These are phyloP conservation scores for Siderastrea siderea DNA, from an alignment of 92 coral and sea anemone species.

Conservation along the genomic window DNA sequence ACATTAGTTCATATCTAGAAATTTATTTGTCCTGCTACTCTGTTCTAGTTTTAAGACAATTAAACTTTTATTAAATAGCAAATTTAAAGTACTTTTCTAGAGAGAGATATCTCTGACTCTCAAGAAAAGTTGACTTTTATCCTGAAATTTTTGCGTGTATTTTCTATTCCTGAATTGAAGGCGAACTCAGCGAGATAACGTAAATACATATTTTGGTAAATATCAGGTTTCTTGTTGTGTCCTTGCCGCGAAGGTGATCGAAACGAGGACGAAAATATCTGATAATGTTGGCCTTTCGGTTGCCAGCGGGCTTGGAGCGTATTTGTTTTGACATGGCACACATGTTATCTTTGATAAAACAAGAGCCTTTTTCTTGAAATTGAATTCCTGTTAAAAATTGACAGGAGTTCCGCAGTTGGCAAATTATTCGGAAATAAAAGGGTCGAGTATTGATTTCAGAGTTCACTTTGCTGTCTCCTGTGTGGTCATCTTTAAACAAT, in stretches of 20 bases:
- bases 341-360: slow-evolving; percentile 20
- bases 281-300: not conserved
- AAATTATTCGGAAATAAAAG: not conserved
- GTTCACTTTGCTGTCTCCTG: not conserved
- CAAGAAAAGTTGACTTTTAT: not conserved
- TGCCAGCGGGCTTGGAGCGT: not conserved
- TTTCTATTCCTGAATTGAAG: not conserved
- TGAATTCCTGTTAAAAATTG: not conserved
- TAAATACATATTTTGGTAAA: not conserved
- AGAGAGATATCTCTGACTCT: not conserved
- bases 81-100: not conserved
- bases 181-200: not conserved
- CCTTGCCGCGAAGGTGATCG: not conserved
- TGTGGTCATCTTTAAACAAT: too few species aligned
- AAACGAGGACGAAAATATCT: not conserved
- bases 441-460: not conserved
- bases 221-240: slow-evolving; percentile 5
- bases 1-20: not conserved
- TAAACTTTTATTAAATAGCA: not conserved
- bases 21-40: not conserved
- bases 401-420: slow-evolving; percentile 28
- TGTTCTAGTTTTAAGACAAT: not conserved
- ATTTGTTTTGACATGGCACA: slow-evolving; percentile 4
- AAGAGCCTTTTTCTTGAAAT: not conserved
- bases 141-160: too few species aligned